phyloP scores from a whole-genome alignment of 1,140 invertebrate genomes.

The Streblospio benedicti region DNA sequence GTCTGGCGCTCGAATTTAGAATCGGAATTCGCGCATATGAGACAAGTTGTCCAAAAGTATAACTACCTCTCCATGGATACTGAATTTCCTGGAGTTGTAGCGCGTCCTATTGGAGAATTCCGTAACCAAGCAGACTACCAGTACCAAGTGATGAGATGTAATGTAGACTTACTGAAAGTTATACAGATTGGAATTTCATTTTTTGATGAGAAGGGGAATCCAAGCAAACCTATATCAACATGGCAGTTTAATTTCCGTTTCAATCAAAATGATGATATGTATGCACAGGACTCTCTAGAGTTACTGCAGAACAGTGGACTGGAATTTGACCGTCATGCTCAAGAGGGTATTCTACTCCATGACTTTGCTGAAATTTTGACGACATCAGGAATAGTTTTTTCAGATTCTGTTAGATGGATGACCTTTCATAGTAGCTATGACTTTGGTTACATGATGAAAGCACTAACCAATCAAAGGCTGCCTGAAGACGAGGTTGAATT shows the following conservation, averaged over 20 bases:
- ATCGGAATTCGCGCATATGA: slow-evolving; percentile 88
- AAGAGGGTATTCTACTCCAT: slow-evolving; percentile 90
- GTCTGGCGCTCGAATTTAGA: slow-evolving; percentile 95
- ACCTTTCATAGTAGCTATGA: slow-evolving; percentile 96
- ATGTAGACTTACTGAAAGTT: slow-evolving; percentile 92
- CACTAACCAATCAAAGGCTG: slow-evolving; percentile 78
- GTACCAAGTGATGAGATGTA: slow-evolving; percentile 86
- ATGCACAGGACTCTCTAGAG: slow-evolving; percentile 95
- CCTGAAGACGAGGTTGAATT: slow-evolving; percentile 89
- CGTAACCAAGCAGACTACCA: slow-evolving; percentile 88
- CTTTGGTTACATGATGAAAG: slow-evolving; percentile 94
- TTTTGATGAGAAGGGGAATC: slow-evolving; percentile 87
- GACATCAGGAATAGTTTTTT: slow-evolving; percentile 89
- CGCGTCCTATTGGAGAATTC: slow-evolving; percentile 92
- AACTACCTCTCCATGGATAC: slow-evolving; percentile 98
- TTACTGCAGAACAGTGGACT: slow-evolving; percentile 91
- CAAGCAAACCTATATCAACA: slow-evolving; percentile 74
- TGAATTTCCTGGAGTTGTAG: slow-evolving; percentile 97
- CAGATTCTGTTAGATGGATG: slow-evolving; percentile 93
- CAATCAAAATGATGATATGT: slow-evolving; percentile 94
- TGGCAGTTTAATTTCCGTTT: slow-evolving; percentile 99
- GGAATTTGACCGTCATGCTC: slow-evolving; percentile 94
- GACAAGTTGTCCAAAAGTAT: slow-evolving; percentile 86
- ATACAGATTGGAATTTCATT: slow-evolving; percentile 93
- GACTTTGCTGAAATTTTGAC: slow-evolving; percentile 95